A percentile compares a stretch with the other conserved stretches of the same genome.
These are phyloP conservation scores for Aethina tumida DNA, from an alignment of 1,140 invertebrate genomes.

Conservation along the genomic window DNA sequence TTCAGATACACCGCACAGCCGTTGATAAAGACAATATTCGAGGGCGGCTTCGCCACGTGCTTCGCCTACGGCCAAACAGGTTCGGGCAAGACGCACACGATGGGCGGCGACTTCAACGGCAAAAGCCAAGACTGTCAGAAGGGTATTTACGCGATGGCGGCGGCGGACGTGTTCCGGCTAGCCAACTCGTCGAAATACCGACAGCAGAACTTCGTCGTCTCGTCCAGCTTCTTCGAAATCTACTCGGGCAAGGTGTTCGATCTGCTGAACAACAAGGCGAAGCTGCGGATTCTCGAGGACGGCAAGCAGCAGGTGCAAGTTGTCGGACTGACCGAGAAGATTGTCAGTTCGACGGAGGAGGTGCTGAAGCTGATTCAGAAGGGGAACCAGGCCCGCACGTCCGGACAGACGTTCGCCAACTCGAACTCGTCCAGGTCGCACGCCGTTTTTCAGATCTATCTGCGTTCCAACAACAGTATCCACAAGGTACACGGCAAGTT, in stretches of 20 bases:
- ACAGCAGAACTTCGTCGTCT: constrained; percentile 57
- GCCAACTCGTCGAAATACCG: constrained; percentile 43
- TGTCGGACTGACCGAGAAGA: constrained; percentile 68
- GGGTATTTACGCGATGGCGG: constrained; percentile 58
- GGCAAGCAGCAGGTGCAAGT: constrained; percentile 72
- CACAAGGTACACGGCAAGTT: constrained; percentile 56
- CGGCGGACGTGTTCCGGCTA: constrained; percentile 46
- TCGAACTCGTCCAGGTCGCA: constrained; percentile 79
- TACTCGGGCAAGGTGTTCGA: constrained; percentile 92
- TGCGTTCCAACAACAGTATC: constrained; percentile 33
- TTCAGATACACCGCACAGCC: constrained; percentile 72
- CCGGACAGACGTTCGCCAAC: constrained; percentile 78
- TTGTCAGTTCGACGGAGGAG: constrained; percentile 63
- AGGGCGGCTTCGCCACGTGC: constrained; percentile 82
- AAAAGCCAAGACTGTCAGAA: constrained; percentile 64
- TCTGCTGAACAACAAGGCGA: constrained; percentile 87
- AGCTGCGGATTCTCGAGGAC: constrained; percentile 80
- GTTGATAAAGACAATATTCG: constrained; percentile 76
- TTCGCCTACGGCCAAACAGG: constrained; percentile 89
- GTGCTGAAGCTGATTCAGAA: constrained; percentile 68
- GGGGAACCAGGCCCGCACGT: constrained; percentile 60
- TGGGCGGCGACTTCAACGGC: constrained; percentile 69
- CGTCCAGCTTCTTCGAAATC: constrained; percentile 82
- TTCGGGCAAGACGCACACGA: constrained; percentile 77
- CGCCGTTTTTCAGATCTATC: constrained; percentile 77